Percentiles rank a stretch among this genome's conserved stretches.
Evolutionary conservation across 1,140 invertebrate genomes (phyloP).

Genomic region (Philotrypesis tridentata): DNA sequence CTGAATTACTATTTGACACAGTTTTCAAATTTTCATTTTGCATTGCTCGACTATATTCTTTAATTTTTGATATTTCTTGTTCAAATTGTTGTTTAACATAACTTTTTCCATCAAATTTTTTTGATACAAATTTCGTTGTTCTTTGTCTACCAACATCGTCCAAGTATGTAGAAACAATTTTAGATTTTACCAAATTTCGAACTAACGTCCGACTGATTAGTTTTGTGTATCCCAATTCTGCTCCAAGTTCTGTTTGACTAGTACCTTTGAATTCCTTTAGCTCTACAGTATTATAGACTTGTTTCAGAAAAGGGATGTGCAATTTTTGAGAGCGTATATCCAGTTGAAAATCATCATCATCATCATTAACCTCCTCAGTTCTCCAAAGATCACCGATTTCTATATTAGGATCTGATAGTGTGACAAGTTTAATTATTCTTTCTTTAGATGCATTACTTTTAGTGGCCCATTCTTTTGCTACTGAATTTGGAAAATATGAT

Average conservation of each 20-base stretch:
- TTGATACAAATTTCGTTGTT: conserved; percentile 69
- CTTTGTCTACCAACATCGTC: conserved; percentile 76
- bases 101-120: conserved; percentile 63
- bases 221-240: conserved; percentile 72
- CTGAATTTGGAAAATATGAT: conserved; percentile 77
- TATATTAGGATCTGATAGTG: conserved; percentile 74
- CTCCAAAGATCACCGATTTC: conserved; percentile 71
- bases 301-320: conserved; percentile 69
- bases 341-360: conserved; percentile 73
- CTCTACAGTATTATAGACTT: conserved; percentile 73
- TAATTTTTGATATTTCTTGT: conserved; percentile 69
- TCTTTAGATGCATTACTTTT: conserved; percentile 73
- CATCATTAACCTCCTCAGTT: conserved; percentile 71
- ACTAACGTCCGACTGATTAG: conserved; percentile 73
- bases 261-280: conserved; percentile 70
- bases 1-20: not conserved
- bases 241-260: conserved; percentile 70
- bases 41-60: conserved; percentile 56
- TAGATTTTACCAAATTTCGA: conserved; percentile 71
- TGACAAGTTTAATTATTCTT: conserved; percentile 73
- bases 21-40: conserved; percentile 37
- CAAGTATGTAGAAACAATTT: conserved; percentile 72
- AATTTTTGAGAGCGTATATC: conserved; percentile 66
- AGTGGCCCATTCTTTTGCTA: conserved; percentile 73
- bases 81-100: conserved; percentile 66